Base-by-base conservation (phyloP, 2,888 invertebrate genomes). In the Psylliodes chrysocephalus region DNA sequence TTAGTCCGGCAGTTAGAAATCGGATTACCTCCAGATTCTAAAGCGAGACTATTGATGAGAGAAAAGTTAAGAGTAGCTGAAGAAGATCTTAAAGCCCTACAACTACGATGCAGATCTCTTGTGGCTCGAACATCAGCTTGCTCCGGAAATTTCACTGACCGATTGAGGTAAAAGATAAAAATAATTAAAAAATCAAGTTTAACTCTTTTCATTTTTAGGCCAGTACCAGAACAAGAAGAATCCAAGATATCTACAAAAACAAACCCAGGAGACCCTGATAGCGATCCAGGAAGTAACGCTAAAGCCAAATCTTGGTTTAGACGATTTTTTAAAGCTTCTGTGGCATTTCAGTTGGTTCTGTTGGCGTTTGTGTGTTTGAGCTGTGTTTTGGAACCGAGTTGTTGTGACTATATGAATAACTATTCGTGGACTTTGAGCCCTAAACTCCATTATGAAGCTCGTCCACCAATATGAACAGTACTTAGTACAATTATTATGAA, bases 351-450 rank as follows among this genome's bases (percentile, higher is more conserved):
- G 74, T 80, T 92, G 70, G 91, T 91, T 63, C 84, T 93, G 57
- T 86, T 92, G 47, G 89, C 91, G 0, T 82, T 93, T 33, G 86
- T 92, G 52, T 88, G 91, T 67, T 86, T 91, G 56, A 91, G 91
- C 10, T 92, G 90, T 82, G 85, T 92, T 35, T 85, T 91, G 15
- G 91, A 92, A 4, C 92, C 92, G 0, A 87, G 90, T 51, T 93
- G 92, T 82, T 93, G 92, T 82, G 92, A 92, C 78, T 87, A 89
- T 59, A 85, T 92, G 75, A 91, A 93, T 83, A 91, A 90, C 59
- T 86, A 92, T 68, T 89, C 90, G 54, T 86, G 91, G 74, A 90
- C 91, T 0, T 82, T 93, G 38, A 89, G 90, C n/a, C 93, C 93
- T 3, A 92, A 93, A 76, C 84, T 94, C 60, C 89, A 91, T 73